Base-by-base conservation (phyloP, 2,888 invertebrate genomes). In the Nowickia ferox region DNA sequence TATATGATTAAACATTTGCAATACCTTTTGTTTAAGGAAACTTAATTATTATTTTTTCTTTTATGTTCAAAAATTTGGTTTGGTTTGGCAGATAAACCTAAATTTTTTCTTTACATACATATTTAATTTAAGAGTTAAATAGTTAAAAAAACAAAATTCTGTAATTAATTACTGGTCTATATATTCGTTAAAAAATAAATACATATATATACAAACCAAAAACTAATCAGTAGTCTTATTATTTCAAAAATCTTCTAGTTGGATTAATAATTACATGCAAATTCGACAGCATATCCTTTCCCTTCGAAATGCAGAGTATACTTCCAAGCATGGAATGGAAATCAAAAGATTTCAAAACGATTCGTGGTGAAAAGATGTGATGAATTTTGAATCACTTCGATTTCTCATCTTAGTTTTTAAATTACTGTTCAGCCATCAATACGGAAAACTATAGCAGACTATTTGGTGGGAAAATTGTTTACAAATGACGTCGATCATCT, bases 51-150 rank as follows among this genome's bases (percentile, higher is more conserved):
- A 59, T 69, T 48, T 48, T 38, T 42, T 53, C 19, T 17, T 15
- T 19, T 57, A 22, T 57, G 19, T 78, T 61, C 17, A 69, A 40
- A 77, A 71, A 66, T 40, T 74, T 17, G 30, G 13, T 51, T 80
- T 59, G 3, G n/a, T 30, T 30, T 30, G 30, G 30, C 57, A 53
- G 71, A 71, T 13, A 53, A 30, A 30, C 6, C 6, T 63, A 17
- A 68, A 78, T 68, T 53, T 74, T n/a, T 74, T 74, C 74, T 78
- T 44, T 71, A 77, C 30, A 59, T 72, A 40, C 72, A n/a, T 59
- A 84, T 84, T 74, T 55, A 53, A 63, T 65, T 74, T 84, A 75
- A 80, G 72, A 46, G 81, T 81, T 84, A 74, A 66, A 76, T 75
- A 63, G 68, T 40, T 17, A 46, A 61, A 57, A 48, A 63, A 68